Conservation (phyloP, 2,797 vertebrate species). For the Acrossocheilus fasciatus region DNA sequence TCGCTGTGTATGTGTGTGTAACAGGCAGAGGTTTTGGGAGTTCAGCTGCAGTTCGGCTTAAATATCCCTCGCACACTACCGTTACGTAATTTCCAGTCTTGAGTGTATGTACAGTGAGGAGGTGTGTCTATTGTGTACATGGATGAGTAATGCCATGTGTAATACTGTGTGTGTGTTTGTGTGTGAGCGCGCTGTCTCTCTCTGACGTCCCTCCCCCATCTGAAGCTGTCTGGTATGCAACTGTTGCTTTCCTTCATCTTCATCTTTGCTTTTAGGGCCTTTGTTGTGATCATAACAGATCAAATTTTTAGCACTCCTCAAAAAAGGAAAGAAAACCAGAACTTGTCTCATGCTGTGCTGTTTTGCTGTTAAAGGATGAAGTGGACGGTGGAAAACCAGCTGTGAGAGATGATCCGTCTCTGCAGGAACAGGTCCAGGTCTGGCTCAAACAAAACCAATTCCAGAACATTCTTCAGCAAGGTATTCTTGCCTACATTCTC, state of each 20-base stretch:
- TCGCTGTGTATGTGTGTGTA: not conserved
- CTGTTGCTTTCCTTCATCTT: slow-evolving; percentile 43
- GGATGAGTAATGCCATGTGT: slow-evolving; percentile 46
- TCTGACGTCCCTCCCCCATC: not conserved
- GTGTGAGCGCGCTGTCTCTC: not conserved
- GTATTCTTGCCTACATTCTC: slow-evolving; percentile 72
- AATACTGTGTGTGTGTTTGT: not conserved
- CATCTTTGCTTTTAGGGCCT: not conserved
- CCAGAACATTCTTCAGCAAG: slow-evolving; percentile 92
- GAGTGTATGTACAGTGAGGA: slow-evolving; percentile 31
- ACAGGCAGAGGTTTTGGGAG: slow-evolving; percentile 32
- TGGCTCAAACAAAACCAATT: slow-evolving; percentile 89
- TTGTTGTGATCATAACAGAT: slow-evolving; percentile 10
- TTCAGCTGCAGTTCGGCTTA: slow-evolving; percentile 42
- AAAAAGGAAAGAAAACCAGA: not conserved
- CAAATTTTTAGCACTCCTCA: not conserved
- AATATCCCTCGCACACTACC: slow-evolving; percentile 20
- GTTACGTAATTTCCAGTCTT: slow-evolving; percentile 49
- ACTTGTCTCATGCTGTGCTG: slow-evolving; percentile 10
- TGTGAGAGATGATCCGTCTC: slow-evolving; percentile 86
- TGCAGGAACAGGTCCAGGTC: slow-evolving; percentile 87
- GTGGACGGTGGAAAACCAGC: slow-evolving; percentile 85
- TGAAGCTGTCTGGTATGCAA: slow-evolving; percentile 18
- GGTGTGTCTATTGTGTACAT: slow-evolving; percentile 40
- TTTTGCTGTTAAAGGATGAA: slow-evolving; percentile 76